Conservation (phyloP, 2,888 invertebrate genomes). For the Tipula unca region DNA sequence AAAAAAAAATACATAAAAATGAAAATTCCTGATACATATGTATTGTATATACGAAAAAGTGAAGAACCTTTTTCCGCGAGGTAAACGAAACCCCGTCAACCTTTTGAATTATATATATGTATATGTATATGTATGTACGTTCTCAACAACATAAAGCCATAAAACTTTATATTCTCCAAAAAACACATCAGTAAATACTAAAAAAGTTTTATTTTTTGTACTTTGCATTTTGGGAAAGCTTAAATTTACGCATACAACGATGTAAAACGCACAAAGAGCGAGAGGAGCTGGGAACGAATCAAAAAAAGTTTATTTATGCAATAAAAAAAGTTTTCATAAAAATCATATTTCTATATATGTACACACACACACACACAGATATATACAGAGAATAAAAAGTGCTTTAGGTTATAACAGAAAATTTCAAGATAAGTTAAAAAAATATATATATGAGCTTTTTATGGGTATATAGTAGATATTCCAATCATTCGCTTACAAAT, state of each 20-base stretch:
- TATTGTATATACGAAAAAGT: neutral
- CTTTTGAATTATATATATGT: neutral
- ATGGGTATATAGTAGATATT: neutral
- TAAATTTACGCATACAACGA: neutral
- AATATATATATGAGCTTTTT: neutral
- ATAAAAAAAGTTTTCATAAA: conserved; percentile 4
- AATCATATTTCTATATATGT: neutral
- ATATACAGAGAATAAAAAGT: neutral
- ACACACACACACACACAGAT: neutral
- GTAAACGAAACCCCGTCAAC: neutral
- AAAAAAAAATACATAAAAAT: neutral
- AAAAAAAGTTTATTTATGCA: neutral
- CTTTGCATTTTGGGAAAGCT: neutral
- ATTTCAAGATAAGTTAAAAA: neutral
- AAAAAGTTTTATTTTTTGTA: neutral
- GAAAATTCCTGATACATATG: neutral
- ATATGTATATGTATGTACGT: too few species aligned
- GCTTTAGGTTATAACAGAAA: neutral
- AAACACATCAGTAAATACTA: neutral
- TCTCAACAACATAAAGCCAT: neutral
- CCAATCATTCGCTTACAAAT: neutral
- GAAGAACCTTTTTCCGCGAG: neutral
- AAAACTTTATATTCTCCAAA: neutral
- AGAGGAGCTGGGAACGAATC: neutral
- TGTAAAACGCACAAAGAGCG: neutral